These are phyloP conservation scores for Lacerta agilis DNA, from an alignment of 2,797 vertebrate genomes.

Conservation along the genomic window DNA sequence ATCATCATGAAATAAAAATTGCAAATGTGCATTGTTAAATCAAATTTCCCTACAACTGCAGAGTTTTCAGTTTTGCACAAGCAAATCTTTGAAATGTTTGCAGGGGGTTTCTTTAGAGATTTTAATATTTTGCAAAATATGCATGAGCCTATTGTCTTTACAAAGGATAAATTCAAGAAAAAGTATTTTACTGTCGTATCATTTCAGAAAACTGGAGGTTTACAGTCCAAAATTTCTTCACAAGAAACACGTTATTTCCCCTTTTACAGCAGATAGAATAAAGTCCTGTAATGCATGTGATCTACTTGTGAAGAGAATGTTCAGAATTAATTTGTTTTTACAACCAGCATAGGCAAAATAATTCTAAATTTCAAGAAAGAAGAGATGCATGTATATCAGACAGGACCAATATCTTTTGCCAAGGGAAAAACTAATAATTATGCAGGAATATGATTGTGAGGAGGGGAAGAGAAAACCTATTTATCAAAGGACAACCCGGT, in stretches of 20 bases:
- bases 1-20: conserved; percentile 41
- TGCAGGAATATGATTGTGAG: not conserved
- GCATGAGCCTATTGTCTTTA: conserved; percentile 56
- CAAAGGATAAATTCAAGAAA: conserved; percentile 69
- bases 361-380: conserved; percentile 45
- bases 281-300: conserved; percentile 38
- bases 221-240: conserved; percentile 45
- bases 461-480: not conserved
- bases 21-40: conserved; percentile 72
- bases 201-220: conserved; percentile 63
- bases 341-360: conserved; percentile 43
- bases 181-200: conserved; percentile 67
- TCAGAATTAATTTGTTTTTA: conserved; percentile 19
- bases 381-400: conserved; percentile 32
- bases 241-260: conserved; percentile 24
- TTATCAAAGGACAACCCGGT: not conserved
- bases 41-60: conserved; percentile 68
- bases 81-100: conserved; percentile 67
- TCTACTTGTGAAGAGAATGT: conserved; percentile 39
- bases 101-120: conserved; percentile 65
- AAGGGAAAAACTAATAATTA: not conserved
- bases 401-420: conserved; percentile 29
- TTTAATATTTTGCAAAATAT: conserved; percentile 62
- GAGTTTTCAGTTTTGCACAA: conserved; percentile 66
- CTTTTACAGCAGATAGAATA: conserved; percentile 38